Conservation (phyloP, 2,888 invertebrate genomes). For the Prionchulus punctatus region DNA sequence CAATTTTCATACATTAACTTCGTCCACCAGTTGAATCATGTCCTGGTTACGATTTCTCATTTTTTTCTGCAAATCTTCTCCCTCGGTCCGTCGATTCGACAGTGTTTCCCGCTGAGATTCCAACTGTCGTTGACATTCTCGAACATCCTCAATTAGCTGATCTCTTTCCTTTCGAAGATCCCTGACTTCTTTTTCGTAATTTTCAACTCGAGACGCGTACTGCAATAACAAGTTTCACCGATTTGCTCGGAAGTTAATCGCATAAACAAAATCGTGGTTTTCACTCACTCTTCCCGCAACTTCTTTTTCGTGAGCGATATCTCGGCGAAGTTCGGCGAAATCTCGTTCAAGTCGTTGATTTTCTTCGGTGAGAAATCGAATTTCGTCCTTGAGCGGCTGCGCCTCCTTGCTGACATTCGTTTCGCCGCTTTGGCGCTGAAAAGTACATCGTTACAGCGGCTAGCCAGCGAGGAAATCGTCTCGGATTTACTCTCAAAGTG, state of each 20-base stretch:
- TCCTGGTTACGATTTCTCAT: constrained; percentile 31
- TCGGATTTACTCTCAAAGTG: constrained; percentile 6
- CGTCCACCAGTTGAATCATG: constrained; percentile 33
- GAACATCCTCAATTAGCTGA: constrained; percentile 32
- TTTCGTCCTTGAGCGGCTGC: neutral
- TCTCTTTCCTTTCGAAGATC: constrained; percentile 20
- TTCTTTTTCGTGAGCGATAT: constrained; percentile 4
- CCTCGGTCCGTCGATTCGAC: constrained; percentile 26
- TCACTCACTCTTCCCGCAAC: neutral
- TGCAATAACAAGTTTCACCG: neutral
- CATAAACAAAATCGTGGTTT: neutral
- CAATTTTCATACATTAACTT: constrained; percentile 27
- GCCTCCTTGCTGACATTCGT: neutral
- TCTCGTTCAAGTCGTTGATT: neutral
- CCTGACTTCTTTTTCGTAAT: neutral
- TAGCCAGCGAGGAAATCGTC: neutral
- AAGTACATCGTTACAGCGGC: constrained; percentile 26
- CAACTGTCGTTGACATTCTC: constrained; percentile 22
- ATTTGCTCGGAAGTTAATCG: neutral
- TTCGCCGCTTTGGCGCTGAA: neutral
- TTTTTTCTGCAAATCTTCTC: constrained; percentile 28
- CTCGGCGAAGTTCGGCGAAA: neutral
- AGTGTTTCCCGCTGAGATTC: constrained; percentile 31
- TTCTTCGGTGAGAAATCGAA: neutral
- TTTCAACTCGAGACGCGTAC: neutral